Conservation (phyloP, 2,113 vertebrate species). For the Lagopus muta region DNA sequence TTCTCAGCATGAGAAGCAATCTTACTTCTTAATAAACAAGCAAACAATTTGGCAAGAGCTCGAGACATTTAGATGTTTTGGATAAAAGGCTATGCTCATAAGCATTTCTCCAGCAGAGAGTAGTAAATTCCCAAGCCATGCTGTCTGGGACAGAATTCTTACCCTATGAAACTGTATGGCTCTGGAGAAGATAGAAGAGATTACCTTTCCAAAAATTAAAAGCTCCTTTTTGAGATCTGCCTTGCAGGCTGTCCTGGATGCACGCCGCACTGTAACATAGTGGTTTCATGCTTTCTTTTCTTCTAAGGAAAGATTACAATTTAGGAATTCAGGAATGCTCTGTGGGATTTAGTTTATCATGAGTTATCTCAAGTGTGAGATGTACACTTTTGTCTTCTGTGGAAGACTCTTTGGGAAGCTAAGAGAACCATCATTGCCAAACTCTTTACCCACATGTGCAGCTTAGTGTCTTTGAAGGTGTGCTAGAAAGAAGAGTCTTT, state of each 20-base stretch:
- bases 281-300: not conserved
- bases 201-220: not conserved
- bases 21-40: constrained; percentile 57
- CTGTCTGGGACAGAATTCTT: not conserved
- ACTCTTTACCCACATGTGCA: not conserved
- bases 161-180: not conserved
- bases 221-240: not conserved
- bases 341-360: not conserved
- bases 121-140: not conserved
- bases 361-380: not conserved
- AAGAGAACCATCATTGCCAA: not conserved
- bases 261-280: fast-evolving
- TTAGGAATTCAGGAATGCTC: not conserved
- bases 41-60: constrained; percentile 40
- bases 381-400: not conserved
- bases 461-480: not conserved
- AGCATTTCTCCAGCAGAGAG: not conserved
- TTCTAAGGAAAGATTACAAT: not conserved
- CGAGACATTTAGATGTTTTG: constrained; percentile 1
- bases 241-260: not conserved
- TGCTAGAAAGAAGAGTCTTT: not conserved
- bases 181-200: not conserved
- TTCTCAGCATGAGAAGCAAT: constrained; percentile 37
- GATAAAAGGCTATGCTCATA: constrained; percentile 6
- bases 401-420: not conserved